Conservation (phyloP, 2,113 vertebrate genomes). For the Rousettus leschenaultii region DNA sequence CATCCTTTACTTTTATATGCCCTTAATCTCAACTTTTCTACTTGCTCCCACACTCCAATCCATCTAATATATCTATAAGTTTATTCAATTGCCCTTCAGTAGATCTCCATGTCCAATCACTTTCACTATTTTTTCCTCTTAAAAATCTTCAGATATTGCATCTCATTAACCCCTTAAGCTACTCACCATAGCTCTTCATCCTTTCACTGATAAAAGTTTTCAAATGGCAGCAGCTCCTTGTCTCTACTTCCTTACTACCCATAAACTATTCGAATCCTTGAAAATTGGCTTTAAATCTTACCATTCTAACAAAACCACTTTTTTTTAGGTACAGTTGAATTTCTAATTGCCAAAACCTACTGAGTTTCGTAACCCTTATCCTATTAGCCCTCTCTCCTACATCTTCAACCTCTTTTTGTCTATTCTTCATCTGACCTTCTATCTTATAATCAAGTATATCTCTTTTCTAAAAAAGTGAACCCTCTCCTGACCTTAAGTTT, state of each 20-base stretch:
- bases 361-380: background rate
- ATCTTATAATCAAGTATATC: background rate
- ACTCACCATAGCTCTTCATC: background rate
- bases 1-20: background rate
- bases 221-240: background rate
- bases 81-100: background rate
- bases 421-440: background rate
- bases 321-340: background rate
- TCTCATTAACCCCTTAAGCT: background rate
- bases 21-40: background rate
- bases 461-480: background rate
- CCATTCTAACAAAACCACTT: background rate
- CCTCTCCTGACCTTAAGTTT: background rate
- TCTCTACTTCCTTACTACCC: background rate
- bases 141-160: background rate
- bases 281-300: background rate
- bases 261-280: background rate
- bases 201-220: background rate
- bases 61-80: background rate
- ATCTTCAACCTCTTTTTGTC: background rate
- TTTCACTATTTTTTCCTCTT: background rate
- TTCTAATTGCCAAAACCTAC: background rate
- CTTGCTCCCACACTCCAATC: background rate
- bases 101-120: background rate
- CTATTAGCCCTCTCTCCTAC: background rate